Conservation (phyloP, 2,113 vertebrate species). For the Excalfactoria chinensis region DNA sequence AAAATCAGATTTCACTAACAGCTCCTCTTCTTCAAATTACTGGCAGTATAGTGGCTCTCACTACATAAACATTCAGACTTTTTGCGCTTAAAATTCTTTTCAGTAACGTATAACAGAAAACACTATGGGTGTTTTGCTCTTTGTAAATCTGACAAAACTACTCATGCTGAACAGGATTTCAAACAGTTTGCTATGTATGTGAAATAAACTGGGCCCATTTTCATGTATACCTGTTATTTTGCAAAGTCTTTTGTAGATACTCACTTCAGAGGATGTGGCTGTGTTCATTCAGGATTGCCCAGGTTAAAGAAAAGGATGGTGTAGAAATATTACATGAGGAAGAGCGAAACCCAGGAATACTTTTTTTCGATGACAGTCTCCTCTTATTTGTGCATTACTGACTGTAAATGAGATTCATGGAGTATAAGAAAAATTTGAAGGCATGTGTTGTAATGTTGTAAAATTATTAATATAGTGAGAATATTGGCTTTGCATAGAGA, state of each 20-base stretch:
- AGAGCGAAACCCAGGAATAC: not conserved
- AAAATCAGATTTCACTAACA: not conserved
- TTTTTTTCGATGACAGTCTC: not conserved
- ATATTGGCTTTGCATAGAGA: not conserved
- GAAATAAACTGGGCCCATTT: not conserved
- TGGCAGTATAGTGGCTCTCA: not conserved
- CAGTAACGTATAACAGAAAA: not conserved
- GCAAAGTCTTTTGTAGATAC: not conserved
- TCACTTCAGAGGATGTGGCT: not conserved
- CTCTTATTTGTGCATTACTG: not conserved
- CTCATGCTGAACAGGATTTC: not conserved
- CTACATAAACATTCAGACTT: not conserved
- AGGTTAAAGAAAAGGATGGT: not conserved
- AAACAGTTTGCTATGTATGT: not conserved
- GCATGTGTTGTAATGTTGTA: not conserved
- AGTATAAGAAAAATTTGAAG: not conserved
- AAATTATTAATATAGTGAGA: not conserved
- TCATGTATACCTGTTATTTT: not conserved
- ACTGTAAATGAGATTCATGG: not conserved
- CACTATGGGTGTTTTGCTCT: not conserved
- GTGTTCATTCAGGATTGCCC: not conserved
- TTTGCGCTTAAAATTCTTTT: not conserved
- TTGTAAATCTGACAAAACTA: not conserved
- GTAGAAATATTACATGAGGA: not conserved
- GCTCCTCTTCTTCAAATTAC: not conserved